Conservation (phyloP, 2,797 vertebrate genomes). For the Saxicola maurus region DNA sequence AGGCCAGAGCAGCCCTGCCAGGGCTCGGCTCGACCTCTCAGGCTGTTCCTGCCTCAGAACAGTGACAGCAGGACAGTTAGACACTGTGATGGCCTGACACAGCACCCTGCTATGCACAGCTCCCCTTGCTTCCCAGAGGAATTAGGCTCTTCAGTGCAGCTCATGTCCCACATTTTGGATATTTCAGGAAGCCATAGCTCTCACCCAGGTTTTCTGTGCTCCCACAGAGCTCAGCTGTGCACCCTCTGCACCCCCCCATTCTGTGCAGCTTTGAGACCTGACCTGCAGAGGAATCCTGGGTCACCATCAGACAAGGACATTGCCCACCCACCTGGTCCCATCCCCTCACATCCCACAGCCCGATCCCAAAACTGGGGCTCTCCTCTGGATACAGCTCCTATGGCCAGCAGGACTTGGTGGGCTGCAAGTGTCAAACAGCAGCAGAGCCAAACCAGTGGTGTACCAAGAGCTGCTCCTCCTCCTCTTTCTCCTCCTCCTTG, state of each 20-base stretch:
- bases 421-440: background rate
- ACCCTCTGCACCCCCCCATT: background rate
- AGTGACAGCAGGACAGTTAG: background rate
- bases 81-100: background rate
- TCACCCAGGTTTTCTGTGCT: background rate
- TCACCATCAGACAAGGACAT: rapidly evolving
- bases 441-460: background rate
- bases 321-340: background rate
- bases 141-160: rapidly evolving
- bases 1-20: background rate
- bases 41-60: background rate
- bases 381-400: background rate
- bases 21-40: background rate
- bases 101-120: rapidly evolving
- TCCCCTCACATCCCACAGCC: rapidly evolving
- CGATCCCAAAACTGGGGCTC: background rate
- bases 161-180: rapidly evolving
- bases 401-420: background rate
- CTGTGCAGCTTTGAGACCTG: background rate
- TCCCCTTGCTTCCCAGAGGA: background rate
- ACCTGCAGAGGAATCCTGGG: background rate
- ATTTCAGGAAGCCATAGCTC: rapidly evolving
- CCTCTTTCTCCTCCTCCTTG: background rate
- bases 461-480: background rate
- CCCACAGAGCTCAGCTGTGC: rapidly evolving